Evolutionary conservation across 2,888 invertebrate species (phyloP).

Genomic region (Nudaria mundana): DNA sequence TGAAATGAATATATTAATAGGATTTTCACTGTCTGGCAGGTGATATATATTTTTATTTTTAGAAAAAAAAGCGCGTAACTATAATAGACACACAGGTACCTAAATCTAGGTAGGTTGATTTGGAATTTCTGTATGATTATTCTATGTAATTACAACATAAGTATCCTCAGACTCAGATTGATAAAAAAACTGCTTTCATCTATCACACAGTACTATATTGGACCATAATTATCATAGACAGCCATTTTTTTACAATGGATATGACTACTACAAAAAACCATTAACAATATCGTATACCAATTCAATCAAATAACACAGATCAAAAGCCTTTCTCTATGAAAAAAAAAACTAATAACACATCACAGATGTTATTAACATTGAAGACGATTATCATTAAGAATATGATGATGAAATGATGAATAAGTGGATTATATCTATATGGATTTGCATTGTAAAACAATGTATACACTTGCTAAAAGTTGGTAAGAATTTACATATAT

Average conservation of each 20-base stretch:
- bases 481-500: neutral
- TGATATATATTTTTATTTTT: no score
- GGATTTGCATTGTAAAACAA: conserved; percentile 14
- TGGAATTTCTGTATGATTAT: no score
- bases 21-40: no score
- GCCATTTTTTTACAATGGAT: neutral
- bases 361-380: conserved; percentile 51
- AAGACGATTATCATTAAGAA: conserved; percentile 50
- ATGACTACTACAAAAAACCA: neutral
- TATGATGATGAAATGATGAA: conserved; percentile 47
- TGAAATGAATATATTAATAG: no score
- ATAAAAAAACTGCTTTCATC: no score
- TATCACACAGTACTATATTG: no score
- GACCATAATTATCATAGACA: no score
- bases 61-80: no score
- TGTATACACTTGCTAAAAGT: conserved; percentile 1
- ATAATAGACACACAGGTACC: no score
- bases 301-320: conserved; percentile 26
- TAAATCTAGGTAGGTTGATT: no score
- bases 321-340: conserved; percentile 20
- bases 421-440: conserved; percentile 32
- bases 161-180: no score
- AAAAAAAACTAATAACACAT: conserved; percentile 51
- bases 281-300: conserved; percentile 14
- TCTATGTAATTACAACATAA: no score